Percentiles rank a stretch among this genome's conserved stretches.
Conservation (phyloP, 2,888 invertebrate genomes). For the Ditylenchus weischeri region DNA sequence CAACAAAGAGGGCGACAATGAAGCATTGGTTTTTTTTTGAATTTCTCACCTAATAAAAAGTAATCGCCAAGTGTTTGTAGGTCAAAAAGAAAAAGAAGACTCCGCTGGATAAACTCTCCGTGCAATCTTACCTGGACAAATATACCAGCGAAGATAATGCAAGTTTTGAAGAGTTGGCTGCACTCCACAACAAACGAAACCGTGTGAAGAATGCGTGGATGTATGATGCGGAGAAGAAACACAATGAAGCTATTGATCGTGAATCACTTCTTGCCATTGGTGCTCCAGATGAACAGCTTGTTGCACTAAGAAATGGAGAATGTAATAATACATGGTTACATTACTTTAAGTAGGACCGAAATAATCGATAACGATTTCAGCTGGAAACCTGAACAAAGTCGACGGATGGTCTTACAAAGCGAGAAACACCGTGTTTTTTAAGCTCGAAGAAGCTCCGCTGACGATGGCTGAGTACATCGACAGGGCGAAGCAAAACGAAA, state of each 20-base stretch:
- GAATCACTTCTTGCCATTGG: slow-evolving; percentile 62
- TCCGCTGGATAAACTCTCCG: slow-evolving; percentile 28
- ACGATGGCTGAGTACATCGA: slow-evolving; percentile 74
- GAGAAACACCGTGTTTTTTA: slow-evolving; percentile 50
- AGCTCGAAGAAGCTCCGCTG: slow-evolving; percentile 64
- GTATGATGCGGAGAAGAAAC: slow-evolving; percentile 67
- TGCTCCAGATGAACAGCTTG: slow-evolving; percentile 71
- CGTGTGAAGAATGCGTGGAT: slow-evolving; percentile 75
- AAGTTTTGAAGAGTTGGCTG: slow-evolving; percentile 79
- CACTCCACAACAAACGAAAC: slow-evolving; percentile 64
- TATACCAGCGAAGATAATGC: slow-evolving; percentile 96
- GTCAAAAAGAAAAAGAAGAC: slow-evolving; percentile 24
- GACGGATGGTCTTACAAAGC: slow-evolving; percentile 89
- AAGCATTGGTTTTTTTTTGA: slow-evolving; percentile 29
- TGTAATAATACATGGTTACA: slow-evolving; percentile 15
- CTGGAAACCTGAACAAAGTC: slow-evolving; percentile 63
- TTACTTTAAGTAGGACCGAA: background rate
- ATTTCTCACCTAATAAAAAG: too few species aligned
- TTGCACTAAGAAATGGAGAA: slow-evolving; percentile 28
- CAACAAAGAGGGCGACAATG: slow-evolving; percentile 54
- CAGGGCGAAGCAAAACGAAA: slow-evolving; percentile 59
- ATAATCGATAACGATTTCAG: slow-evolving; percentile 3
- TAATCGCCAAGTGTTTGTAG: too few species aligned
- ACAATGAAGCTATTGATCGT: slow-evolving; percentile 60
- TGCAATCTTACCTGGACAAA: slow-evolving; percentile 64